These are phyloP conservation scores for Molothrus ater DNA, from an alignment of 2,797 vertebrate genomes.

Conservation along the genomic window DNA sequence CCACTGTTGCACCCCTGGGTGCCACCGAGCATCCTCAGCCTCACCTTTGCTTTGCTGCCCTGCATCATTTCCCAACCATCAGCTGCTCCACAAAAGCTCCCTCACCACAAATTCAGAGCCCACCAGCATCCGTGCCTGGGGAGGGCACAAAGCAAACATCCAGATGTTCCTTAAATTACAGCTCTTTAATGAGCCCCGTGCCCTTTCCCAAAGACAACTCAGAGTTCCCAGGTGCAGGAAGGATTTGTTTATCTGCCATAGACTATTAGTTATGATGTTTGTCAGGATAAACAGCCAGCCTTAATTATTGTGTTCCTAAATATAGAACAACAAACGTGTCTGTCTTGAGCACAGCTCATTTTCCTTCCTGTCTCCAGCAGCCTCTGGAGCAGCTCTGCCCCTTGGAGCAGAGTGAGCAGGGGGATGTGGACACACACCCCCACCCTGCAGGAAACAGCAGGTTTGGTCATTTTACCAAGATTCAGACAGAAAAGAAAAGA, in stretches of 20 bases:
- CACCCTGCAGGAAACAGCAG: background rate
- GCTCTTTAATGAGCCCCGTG: background rate
- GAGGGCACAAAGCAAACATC: background rate
- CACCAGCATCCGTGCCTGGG: background rate
- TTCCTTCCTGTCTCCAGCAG: slow-evolving; percentile 33
- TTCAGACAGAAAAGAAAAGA: background rate
- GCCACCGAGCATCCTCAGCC: background rate
- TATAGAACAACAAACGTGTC: slow-evolving; percentile 17
- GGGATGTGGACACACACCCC: background rate
- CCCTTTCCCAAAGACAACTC: background rate
- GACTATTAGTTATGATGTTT: slow-evolving; percentile 47
- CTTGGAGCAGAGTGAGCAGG: rapidly evolving
- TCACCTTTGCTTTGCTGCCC: background rate
- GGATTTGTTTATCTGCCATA: slow-evolving; percentile 4
- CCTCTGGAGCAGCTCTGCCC: background rate
- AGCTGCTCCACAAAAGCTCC: background rate
- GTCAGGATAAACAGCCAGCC: slow-evolving; percentile 50
- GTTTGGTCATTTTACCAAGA: background rate
- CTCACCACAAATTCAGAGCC: background rate
- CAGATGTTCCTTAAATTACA: background rate
- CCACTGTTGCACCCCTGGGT: background rate
- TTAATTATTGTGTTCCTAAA: slow-evolving; percentile 59
- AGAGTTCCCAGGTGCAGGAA: slow-evolving; percentile 21
- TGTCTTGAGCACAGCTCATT: background rate
- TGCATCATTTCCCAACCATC: background rate